Percentiles rank a stretch among this genome's conserved stretches.
These are phyloP conservation scores for Gallinago undulata DNA, from an alignment of 2,113 vertebrate genomes.

Conservation along the genomic window DNA sequence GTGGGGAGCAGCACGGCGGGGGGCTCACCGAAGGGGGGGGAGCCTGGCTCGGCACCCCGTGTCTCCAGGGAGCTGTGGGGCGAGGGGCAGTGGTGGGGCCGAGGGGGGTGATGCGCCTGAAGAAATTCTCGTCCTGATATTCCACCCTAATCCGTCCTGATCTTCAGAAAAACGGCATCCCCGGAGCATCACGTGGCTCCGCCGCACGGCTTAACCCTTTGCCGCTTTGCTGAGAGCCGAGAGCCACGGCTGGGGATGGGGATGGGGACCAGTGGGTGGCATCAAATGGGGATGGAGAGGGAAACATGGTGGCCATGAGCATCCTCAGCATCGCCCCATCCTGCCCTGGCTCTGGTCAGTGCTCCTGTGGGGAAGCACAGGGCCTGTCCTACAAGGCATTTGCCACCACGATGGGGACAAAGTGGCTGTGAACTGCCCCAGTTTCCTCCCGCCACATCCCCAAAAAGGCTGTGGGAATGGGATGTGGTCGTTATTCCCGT, in stretches of 20 bases:
- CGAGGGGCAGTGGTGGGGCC: rapidly evolving
- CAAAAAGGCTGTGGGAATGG: not conserved
- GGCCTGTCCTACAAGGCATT: not conserved
- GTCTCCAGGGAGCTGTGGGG: rapidly evolving
- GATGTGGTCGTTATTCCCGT: rapidly evolving
- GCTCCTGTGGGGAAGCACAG: not conserved
- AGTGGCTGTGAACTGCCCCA: not conserved
- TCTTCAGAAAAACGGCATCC: constrained; percentile 52
- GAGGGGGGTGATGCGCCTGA: not conserved
- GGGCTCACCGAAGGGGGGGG: rapidly evolving
- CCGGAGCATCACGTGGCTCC: not conserved
- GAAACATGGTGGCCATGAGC: rapidly evolving
- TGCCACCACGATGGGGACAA: not conserved
- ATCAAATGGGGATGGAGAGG: rapidly evolving
- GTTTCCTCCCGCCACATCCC: not conserved
- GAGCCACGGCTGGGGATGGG: not conserved
- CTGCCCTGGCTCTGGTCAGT: rapidly evolving
- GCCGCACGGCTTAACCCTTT: constrained; percentile 12
- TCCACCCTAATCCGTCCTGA: constrained; percentile 36
- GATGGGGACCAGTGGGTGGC: not conserved
- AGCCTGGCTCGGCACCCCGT: not conserved
- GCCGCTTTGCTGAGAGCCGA: rapidly evolving
- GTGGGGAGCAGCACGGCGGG: rapidly evolving
- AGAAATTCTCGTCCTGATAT: constrained; percentile 17
- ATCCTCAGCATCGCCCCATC: not conserved